Evolutionary conservation across 2,113 vertebrate genomes (phyloP).

Genomic region (Psettodes erumei): DNA sequence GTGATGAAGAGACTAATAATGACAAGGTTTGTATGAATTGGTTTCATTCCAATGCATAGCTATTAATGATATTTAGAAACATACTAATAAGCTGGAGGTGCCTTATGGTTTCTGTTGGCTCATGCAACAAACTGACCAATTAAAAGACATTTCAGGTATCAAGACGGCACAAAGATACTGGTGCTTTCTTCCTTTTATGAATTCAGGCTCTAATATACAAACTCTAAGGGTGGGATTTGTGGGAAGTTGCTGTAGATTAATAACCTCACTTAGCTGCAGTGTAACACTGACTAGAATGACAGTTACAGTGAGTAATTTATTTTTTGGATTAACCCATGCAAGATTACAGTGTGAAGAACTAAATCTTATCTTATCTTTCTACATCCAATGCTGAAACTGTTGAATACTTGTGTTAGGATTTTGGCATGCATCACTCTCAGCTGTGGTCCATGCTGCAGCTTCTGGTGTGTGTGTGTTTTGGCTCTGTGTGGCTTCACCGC

Average conservation of each 20-base stretch:
- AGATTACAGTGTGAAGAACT: not conserved
- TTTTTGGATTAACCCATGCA: not conserved
- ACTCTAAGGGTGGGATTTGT: not conserved
- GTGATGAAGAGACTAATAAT: constrained; percentile 1
- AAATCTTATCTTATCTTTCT: not conserved
- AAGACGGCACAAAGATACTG: not conserved
- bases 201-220: not conserved
- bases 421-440: constrained; percentile 36
- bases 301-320: not conserved
- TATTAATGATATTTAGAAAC: not conserved
- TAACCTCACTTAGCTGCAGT: not conserved
- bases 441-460: constrained; percentile 27
- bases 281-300: not conserved
- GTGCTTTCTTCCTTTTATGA: not conserved
- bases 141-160: not conserved
- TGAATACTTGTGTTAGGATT: constrained; percentile 14
- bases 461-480: constrained; percentile 56
- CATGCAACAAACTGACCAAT: constrained; percentile 1
- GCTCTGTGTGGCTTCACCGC: constrained; percentile 82
- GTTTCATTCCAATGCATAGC: not conserved
- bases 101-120: no score
- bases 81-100: not conserved
- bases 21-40: not conserved
- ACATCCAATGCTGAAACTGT: not conserved
- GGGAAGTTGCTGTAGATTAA: not conserved